Evolutionary conservation across 2,888 invertebrate genomes (phyloP).

Genomic region (Tenthredo mesomela): DNA sequence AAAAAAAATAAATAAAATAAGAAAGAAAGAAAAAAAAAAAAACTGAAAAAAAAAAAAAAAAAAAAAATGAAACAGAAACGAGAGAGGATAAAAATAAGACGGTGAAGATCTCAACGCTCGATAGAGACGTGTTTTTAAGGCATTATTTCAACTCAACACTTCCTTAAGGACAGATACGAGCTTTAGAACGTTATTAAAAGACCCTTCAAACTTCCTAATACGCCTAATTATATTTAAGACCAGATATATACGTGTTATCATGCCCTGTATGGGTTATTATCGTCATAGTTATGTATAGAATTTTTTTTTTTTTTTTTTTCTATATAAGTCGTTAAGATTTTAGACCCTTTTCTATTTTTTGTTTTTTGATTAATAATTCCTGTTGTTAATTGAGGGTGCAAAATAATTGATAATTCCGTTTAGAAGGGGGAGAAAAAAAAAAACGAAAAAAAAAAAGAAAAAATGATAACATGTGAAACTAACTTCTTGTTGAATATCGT

Average conservation of each 20-base stretch:
- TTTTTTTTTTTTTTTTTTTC: neutral
- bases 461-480: neutral
- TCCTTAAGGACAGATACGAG: constrained; percentile 75
- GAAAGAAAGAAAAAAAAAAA: constrained; percentile 27
- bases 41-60: constrained; percentile 25
- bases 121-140: constrained; percentile 77
- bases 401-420: neutral
- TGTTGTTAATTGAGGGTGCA: neutral
- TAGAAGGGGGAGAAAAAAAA: neutral
- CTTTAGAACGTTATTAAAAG: constrained; percentile 73
- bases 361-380: neutral
- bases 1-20: neutral
- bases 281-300: neutral
- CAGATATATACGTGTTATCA: neutral
- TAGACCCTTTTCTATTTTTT: neutral
- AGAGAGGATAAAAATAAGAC: constrained; percentile 23
- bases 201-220: constrained; percentile 58
- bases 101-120: constrained; percentile 69
- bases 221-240: constrained; percentile 45
- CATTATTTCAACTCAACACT: constrained; percentile 61
- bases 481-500: neutral
- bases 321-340: neutral
- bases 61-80: neutral
- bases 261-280: neutral
- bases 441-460: neutral